Conservation (phyloP, 2,888 invertebrate genomes). For the Panopea generosa region DNA sequence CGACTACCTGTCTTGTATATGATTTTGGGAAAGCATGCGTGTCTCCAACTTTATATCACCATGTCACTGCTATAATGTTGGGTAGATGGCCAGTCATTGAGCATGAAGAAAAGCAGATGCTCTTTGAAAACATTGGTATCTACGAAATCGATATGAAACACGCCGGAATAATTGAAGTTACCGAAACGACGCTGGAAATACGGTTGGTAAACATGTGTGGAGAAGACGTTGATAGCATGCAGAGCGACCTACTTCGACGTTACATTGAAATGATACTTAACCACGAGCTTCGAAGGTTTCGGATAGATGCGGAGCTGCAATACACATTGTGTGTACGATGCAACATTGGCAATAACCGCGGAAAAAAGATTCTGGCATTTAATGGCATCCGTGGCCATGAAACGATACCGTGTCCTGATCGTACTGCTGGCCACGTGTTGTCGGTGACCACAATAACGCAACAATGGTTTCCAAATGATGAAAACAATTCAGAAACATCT, state of each 20-base stretch:
- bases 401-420: constrained; percentile 2
- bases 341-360: too few relatives aligned
- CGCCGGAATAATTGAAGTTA: constrained; percentile 27
- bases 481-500: too few relatives aligned
- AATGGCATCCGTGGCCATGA: too few relatives aligned
- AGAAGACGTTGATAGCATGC: constrained; percentile 1
- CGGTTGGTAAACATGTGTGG: constrained; percentile 1
- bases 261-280: constrained; percentile 14
- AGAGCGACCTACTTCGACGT: constrained; percentile 7
- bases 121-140: constrained; percentile 14
- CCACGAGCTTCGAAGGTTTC: constrained; percentile 5
- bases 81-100: constrained; percentile 29
- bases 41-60: constrained; percentile 25
- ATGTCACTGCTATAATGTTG: constrained; percentile 22
- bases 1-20: constrained; percentile 1
- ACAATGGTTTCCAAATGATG: constrained; percentile 16
- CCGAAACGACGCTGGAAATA: constrained; percentile 8
- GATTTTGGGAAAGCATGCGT: constrained; percentile 7
- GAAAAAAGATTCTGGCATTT: constrained; percentile 1
- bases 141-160: constrained; percentile 25
- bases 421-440: not conserved
- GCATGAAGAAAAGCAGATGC: not conserved
- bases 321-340: constrained; percentile 2
- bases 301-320: constrained; percentile 2
- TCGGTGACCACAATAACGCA: not conserved